These are phyloP conservation scores for Esox lucius DNA, from an alignment of 2,797 vertebrate genomes.

Conservation along the genomic window DNA sequence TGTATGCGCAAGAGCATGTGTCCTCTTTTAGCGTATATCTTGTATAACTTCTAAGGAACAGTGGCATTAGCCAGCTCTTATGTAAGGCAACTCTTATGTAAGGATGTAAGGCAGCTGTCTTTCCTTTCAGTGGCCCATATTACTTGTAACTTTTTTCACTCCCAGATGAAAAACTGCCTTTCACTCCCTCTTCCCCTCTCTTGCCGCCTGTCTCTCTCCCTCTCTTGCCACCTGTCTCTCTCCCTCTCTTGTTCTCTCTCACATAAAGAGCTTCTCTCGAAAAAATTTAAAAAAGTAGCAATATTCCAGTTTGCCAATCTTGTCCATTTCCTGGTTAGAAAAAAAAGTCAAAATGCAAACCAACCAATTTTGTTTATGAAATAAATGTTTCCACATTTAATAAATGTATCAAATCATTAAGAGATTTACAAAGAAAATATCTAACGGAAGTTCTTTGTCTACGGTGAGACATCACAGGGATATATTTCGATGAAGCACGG, in stretches of 20 bases:
- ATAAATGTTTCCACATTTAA: too few species aligned
- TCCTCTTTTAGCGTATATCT: conserved; percentile 20
- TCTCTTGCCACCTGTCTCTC: not conserved
- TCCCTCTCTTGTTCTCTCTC: not conserved
- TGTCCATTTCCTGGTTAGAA: too few species aligned
- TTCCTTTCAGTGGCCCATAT: conserved; percentile 37
- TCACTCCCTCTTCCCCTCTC: not conserved
- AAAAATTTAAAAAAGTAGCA: too few species aligned
- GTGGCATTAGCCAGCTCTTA: conserved; percentile 65
- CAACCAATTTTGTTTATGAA: too few species aligned
- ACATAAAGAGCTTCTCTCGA: too few species aligned
- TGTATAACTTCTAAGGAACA: conserved; percentile 50
- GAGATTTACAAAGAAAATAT: too few species aligned
- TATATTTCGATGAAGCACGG: too few species aligned
- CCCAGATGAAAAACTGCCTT: not conserved
- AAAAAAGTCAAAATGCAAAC: too few species aligned
- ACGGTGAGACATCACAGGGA: too few species aligned
- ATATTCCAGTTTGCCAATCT: too few species aligned
- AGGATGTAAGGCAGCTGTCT: conserved; percentile 61
- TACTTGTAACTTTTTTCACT: conserved; percentile 26
- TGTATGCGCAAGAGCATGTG: not conserved
- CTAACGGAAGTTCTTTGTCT: too few species aligned
- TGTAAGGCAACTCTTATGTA: conserved; percentile 58
- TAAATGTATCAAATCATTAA: too few species aligned
- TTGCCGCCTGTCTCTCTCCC: not conserved